phyloP scores from a whole-genome alignment of 2,888 invertebrate genomes.

The Camponotus fellah region DNA sequence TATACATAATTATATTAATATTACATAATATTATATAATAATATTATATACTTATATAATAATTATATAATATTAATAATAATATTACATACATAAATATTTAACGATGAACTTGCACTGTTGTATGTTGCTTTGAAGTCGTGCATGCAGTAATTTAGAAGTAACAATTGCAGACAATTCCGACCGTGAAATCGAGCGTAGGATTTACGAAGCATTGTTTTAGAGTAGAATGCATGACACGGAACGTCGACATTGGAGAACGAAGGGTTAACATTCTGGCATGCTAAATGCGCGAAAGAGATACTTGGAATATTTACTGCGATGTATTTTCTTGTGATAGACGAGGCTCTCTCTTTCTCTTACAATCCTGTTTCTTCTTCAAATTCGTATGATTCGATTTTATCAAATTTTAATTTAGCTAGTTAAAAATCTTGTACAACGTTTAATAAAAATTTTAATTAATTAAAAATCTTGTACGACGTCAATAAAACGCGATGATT shows the following conservation, averaged over 20 bases:
- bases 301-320: slow-evolving; percentile 26
- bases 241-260: slow-evolving; percentile 1
- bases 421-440: not conserved
- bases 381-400: not conserved
- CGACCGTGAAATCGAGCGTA: slow-evolving; percentile 4
- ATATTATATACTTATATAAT: not conserved
- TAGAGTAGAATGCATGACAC: slow-evolving; percentile 18
- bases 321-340: not conserved
- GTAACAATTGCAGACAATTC: not conserved
- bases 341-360: not conserved
- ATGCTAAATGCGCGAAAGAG: not conserved
- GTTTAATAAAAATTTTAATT: too few relatives aligned
- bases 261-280: slow-evolving; percentile 4
- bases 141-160: not conserved
- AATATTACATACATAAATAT: not conserved
- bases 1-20: too few relatives aligned
- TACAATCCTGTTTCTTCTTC: not conserved
- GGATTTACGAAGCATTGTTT: slow-evolving; percentile 1
- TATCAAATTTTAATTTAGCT: not conserved
- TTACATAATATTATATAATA: too few relatives aligned
- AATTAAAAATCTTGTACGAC: not conserved
- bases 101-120: not conserved
- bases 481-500: not conserved
- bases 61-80: too few relatives aligned
- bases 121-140: not conserved